Conservation (phyloP, 1,140 invertebrate species). For the Papilio xuthus region DNA sequence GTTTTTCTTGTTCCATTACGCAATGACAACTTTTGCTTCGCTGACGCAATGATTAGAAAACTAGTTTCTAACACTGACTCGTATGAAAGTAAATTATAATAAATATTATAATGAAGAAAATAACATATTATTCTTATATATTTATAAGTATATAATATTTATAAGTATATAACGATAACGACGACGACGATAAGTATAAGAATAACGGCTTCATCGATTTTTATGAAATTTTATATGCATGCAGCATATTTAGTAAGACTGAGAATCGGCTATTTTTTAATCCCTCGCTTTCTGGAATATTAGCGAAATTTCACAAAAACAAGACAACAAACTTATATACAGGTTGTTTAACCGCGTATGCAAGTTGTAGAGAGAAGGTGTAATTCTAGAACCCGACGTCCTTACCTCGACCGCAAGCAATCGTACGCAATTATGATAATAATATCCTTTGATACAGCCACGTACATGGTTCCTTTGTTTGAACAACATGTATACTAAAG, state of each 20-base stretch:
- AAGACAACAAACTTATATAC: not conserved
- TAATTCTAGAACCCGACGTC: conserved; percentile 9
- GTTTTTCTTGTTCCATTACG: conserved; percentile 4
- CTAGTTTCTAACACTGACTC: conserved; percentile 17
- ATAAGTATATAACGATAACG: no score
- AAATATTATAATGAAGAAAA: not conserved
- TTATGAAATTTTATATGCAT: no score
- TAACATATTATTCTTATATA: not conserved
- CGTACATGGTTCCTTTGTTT: conserved; percentile 13
- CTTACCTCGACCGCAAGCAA: conserved; percentile 17
- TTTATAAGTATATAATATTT: not conserved
- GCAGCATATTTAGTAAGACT: no score
- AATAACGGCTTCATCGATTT: no score
- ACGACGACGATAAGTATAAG: no score
- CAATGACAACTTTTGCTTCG: conserved; percentile 18
- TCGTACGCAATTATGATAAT: conserved; percentile 26
- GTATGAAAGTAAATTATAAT: conserved; percentile 17
- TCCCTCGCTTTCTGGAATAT: no score
- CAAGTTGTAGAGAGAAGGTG: conserved; percentile 13
- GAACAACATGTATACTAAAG: not conserved
- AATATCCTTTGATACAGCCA: conserved; percentile 22
- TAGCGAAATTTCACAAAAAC: not conserved
- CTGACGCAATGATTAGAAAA: conserved; percentile 29
- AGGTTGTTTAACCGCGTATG: not conserved
- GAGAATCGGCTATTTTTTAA: no score